Evolutionary conservation across 2,888 invertebrate species (phyloP).

Genomic region (Tubulanus polymorphus): DNA sequence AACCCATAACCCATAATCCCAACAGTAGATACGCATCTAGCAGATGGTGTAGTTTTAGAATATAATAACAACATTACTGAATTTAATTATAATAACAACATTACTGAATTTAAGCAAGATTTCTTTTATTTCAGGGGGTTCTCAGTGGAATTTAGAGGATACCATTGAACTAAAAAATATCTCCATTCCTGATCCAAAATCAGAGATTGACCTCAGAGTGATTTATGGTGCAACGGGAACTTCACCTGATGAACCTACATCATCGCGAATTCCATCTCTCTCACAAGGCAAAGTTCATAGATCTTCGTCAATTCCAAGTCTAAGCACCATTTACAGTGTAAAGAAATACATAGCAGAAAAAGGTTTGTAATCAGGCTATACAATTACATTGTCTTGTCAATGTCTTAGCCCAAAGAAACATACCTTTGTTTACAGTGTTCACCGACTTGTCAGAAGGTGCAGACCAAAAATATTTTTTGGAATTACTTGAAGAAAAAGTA

Average conservation of each 20-base stretch:
- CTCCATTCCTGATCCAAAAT: conserved; percentile 60
- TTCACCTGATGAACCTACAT: not conserved
- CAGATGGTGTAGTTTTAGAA: too few species aligned
- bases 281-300: conserved; percentile 25
- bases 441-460: too few species aligned
- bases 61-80: too few species aligned
- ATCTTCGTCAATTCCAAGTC: conserved; percentile 43
- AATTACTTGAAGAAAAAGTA: too few species aligned
- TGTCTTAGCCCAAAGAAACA: too few species aligned
- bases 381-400: too few species aligned
- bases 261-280: not conserved
- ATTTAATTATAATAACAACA: too few species aligned
- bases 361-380: too few species aligned
- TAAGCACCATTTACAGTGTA: conserved; percentile 40
- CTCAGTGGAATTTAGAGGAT: conserved; percentile 87
- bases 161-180: conserved; percentile 92
- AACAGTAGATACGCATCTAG: too few species aligned
- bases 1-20: too few species aligned
- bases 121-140: conserved; percentile 61
- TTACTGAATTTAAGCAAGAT: not conserved
- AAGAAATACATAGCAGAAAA: conserved; percentile 14
- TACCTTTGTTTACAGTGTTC: too few species aligned
- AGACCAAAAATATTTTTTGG: too few species aligned
- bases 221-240: conserved; percentile 17
- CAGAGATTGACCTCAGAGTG: conserved; percentile 41